phyloP scores from a whole-genome alignment of 2,113 vertebrate species.

The Amazona vittata region DNA sequence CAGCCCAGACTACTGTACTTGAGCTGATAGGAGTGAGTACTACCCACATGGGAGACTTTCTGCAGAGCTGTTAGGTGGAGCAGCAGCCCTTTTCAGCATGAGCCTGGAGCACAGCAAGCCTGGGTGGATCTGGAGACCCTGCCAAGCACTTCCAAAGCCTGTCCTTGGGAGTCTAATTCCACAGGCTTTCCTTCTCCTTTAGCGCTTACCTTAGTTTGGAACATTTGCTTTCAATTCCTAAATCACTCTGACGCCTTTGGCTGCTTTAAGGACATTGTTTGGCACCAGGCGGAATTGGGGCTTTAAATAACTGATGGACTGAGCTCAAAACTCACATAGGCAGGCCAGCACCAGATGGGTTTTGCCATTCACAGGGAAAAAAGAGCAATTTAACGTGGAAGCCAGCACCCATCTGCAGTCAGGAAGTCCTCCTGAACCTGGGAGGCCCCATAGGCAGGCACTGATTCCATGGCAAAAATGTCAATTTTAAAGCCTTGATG shows the following conservation, averaged over 20 bases:
- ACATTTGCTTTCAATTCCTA: not conserved
- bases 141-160: not conserved
- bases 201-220: not conserved
- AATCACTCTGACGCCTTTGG: not conserved
- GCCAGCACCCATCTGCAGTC: not conserved
- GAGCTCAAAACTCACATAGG: not conserved
- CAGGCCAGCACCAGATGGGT: not conserved
- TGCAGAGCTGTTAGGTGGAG: not conserved
- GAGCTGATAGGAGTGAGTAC: not conserved
- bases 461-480: fast-evolving
- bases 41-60: fast-evolving
- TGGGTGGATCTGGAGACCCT: not conserved
- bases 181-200: not conserved
- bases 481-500: not conserved
- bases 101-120: not conserved
- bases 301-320: not conserved
- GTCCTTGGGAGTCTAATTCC: not conserved
- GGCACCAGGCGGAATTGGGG: not conserved
- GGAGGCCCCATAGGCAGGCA: not conserved
- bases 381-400: not conserved
- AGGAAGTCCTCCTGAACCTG: not conserved
- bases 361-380: not conserved
- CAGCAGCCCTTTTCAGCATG: not conserved
- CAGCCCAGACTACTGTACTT: not conserved
- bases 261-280: not conserved